These are phyloP conservation scores for Xestoiulus laeticollis DNA, from an alignment of 2,888 invertebrate genomes.

Conservation along the genomic window DNA sequence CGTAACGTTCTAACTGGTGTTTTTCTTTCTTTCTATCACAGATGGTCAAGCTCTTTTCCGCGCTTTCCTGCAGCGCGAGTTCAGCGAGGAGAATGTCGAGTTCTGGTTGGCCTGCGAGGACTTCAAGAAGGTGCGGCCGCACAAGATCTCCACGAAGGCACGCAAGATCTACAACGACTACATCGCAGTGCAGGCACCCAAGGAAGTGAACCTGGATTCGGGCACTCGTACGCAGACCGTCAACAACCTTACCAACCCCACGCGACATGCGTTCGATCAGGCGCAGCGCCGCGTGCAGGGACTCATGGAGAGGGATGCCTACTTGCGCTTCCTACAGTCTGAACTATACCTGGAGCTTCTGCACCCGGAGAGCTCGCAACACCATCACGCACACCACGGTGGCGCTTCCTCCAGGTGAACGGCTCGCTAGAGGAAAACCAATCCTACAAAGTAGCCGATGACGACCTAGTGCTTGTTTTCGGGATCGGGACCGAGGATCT, in stretches of 20 bases:
- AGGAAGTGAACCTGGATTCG: slow-evolving; percentile 69
- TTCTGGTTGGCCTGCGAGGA: slow-evolving; percentile 71
- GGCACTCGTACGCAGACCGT: slow-evolving; percentile 66
- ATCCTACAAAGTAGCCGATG: background rate
- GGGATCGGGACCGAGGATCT: background rate
- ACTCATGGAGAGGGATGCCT: slow-evolving; percentile 69
- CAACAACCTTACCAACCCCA: slow-evolving; percentile 65
- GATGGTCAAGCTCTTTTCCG: slow-evolving; percentile 69
- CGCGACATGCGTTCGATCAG: slow-evolving; percentile 66
- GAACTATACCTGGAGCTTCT: slow-evolving; percentile 66
- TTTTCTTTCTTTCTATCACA: slow-evolving; percentile 58
- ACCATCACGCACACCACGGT: slow-evolving; percentile 41
- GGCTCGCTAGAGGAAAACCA: background rate
- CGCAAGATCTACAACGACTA: slow-evolving; percentile 68
- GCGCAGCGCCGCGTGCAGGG: slow-evolving; percentile 69
- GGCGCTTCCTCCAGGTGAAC: slow-evolving; percentile 53
- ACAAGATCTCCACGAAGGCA: slow-evolving; percentile 64
- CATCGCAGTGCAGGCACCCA: slow-evolving; percentile 68
- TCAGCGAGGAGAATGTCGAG: slow-evolving; percentile 70
- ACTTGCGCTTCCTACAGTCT: slow-evolving; percentile 68
- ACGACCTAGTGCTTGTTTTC: background rate
- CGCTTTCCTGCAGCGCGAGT: slow-evolving; percentile 68
- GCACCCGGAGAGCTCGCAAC: slow-evolving; percentile 60
- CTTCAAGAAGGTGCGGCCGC: slow-evolving; percentile 64
- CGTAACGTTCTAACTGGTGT: background rate